These are phyloP conservation scores for Conus ventricosus DNA, from an alignment of 1,140 invertebrate genomes.

Conservation along the genomic window DNA sequence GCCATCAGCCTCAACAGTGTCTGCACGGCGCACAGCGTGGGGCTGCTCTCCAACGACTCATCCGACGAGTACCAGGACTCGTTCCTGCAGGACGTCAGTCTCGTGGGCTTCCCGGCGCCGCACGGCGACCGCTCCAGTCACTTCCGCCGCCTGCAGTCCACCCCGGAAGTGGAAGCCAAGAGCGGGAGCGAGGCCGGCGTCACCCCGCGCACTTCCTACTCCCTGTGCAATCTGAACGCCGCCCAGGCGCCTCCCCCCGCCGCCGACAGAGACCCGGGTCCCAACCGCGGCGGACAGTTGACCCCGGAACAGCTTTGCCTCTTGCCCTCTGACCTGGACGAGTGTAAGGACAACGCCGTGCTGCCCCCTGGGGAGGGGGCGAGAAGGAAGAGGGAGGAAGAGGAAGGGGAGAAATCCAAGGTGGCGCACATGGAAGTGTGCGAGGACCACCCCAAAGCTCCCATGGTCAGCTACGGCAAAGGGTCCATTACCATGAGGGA, in stretches of 20 bases:
- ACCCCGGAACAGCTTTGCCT: conserved; percentile 16
- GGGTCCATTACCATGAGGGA: conserved; percentile 40
- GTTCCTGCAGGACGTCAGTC: conserved; percentile 42
- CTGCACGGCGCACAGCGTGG: conserved; percentile 79
- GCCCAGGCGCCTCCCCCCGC: conserved; percentile 1
- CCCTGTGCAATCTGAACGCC: conserved; percentile 43
- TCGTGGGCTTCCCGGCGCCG: background rate
- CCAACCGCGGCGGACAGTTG: background rate
- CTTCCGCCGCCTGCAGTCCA: conserved; percentile 37
- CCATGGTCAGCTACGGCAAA: conserved; percentile 45
- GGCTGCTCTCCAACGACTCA: conserved; percentile 83
- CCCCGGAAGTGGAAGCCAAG: conserved; percentile 27
- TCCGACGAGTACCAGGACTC: conserved; percentile 84
- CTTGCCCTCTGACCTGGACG: conserved; percentile 10
- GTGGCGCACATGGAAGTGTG: background rate
- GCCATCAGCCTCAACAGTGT: conserved; percentile 71
- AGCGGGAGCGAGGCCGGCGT: conserved; percentile 1
- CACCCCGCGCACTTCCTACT: conserved; percentile 40
- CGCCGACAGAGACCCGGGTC: background rate
- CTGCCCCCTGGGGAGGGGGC: background rate
- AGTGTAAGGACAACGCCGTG: background rate
- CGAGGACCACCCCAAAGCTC: conserved; percentile 1
- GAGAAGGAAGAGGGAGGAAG: background rate
- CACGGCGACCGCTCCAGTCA: background rate
- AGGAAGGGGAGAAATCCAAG: background rate